Evolutionary conservation across 2,797 vertebrate species (phyloP).

Genomic region (Ibycter americanus): DNA sequence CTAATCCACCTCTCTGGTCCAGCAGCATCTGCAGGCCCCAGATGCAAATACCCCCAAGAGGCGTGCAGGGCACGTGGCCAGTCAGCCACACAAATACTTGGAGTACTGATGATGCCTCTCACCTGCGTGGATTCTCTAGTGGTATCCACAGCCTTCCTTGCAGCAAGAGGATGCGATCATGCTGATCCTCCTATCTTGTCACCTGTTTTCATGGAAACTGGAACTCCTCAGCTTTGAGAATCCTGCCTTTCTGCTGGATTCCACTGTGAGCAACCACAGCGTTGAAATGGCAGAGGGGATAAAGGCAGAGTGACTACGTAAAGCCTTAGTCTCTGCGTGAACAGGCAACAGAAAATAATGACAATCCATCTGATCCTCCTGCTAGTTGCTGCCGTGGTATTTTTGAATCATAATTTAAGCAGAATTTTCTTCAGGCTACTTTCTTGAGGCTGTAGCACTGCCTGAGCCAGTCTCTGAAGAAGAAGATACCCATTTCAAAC

Average conservation of each 20-base stretch:
- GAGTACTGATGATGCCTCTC: not conserved
- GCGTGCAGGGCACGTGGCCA: accelerated
- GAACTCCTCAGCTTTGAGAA: not conserved
- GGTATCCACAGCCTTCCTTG: not conserved
- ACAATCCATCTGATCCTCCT: not conserved
- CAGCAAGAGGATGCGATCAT: not conserved
- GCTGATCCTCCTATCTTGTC: not conserved
- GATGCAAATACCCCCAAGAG: not conserved
- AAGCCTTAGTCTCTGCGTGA: not conserved
- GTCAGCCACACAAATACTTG: not conserved
- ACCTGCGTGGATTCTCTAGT: not conserved
- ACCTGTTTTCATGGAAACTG: not conserved
- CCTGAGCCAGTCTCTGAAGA: not conserved
- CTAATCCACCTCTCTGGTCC: not conserved
- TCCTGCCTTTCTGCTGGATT: not conserved
- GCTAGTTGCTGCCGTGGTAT: not conserved
- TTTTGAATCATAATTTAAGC: not conserved
- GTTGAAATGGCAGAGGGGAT: not conserved
- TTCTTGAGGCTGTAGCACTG: not conserved
- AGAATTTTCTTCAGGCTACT: not conserved
- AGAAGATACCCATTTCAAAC: not conserved
- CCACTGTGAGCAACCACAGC: accelerated
- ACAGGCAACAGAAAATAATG: not conserved
- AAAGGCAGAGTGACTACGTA: not conserved
- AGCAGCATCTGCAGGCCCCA: not conserved